Evolutionary conservation across 2,888 invertebrate genomes (phyloP).

Genomic region (Marasmarcha lunaedactyla): DNA sequence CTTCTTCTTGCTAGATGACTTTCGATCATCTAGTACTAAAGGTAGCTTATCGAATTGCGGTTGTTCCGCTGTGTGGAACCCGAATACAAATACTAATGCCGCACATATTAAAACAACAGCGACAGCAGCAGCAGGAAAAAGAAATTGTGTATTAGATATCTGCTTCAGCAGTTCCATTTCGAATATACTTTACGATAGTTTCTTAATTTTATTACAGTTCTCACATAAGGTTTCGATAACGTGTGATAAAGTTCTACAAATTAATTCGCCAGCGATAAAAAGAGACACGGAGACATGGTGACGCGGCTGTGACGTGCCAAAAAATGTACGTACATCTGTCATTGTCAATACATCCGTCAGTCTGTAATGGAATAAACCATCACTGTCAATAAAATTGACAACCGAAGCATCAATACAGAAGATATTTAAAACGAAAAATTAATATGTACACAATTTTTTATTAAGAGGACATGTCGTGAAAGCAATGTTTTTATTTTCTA

Average conservation of each 20-base stretch:
- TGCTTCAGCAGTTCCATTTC: conserved; percentile 73
- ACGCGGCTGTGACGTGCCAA: conserved; percentile 78
- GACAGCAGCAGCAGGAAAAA: conserved; percentile 69
- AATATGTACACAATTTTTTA: too few relatives aligned
- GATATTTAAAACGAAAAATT: too few relatives aligned
- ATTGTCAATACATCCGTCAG: too few relatives aligned
- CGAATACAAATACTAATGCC: conserved; percentile 81
- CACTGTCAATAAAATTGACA: too few relatives aligned
- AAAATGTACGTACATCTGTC: conserved; percentile 22
- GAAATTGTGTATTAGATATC: conserved; percentile 68
- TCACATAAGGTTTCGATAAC: conserved; percentile 58
- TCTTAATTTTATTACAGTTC: conserved; percentile 23
- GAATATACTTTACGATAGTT: conserved; percentile 17
- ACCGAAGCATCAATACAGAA: too few relatives aligned
- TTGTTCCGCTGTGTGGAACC: conserved; percentile 83
- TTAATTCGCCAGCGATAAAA: conserved; percentile 65
- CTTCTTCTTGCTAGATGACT: conserved; percentile 75
- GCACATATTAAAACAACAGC: conserved; percentile 78
- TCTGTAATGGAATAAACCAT: too few relatives aligned
- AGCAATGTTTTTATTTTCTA: too few relatives aligned
- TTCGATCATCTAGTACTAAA: conserved; percentile 73
- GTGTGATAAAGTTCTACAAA: conserved; percentile 61
- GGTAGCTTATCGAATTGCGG: conserved; percentile 83
- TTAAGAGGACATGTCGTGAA: too few relatives aligned
- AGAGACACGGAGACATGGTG: conserved; percentile 73